phyloP scores from a whole-genome alignment of 2,888 invertebrate genomes.

The Himalopsyche tibetana region DNA sequence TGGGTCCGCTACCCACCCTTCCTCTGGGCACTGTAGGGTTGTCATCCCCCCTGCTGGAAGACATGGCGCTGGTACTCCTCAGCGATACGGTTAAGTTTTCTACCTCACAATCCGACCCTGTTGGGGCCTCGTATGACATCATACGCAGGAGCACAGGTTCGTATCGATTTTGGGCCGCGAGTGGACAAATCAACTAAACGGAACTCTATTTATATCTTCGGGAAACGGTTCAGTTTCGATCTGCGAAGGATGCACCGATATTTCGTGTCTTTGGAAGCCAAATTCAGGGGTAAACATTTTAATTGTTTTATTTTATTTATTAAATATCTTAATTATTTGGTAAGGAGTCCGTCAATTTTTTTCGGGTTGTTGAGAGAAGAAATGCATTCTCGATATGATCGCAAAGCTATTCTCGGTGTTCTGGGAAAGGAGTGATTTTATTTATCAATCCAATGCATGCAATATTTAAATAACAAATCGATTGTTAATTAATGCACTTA shows the following conservation, averaged over 20 bases:
- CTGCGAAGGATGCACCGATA: constrained; percentile 27
- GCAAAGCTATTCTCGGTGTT: too few relatives aligned
- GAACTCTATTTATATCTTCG: constrained; percentile 31
- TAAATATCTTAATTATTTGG: too few relatives aligned
- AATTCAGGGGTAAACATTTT: neutral
- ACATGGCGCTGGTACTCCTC: constrained; percentile 47
- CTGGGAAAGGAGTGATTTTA: too few relatives aligned
- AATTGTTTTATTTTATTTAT: neutral
- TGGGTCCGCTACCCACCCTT: constrained; percentile 58
- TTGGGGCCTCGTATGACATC: constrained; percentile 57
- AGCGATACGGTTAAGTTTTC: constrained; percentile 53
- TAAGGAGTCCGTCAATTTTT: too few relatives aligned
- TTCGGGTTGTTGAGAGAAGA: too few relatives aligned
- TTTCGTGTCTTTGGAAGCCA: neutral
- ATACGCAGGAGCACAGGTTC: constrained; percentile 35
- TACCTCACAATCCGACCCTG: constrained; percentile 57
- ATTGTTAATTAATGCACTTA: too few relatives aligned
- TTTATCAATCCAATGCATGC: too few relatives aligned
- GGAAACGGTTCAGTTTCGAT: neutral
- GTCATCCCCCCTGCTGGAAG: constrained; percentile 20
- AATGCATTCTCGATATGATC: too few relatives aligned
- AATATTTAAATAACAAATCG: too few relatives aligned
- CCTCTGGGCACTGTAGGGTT: constrained; percentile 51
- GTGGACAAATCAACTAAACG: neutral
- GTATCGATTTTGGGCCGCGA: constrained; percentile 32